Percentiles rank a stretch among this genome's conserved stretches.
Evolutionary conservation across 2,797 vertebrate genomes (phyloP).

Genomic region (Taenioides sp.): DNA sequence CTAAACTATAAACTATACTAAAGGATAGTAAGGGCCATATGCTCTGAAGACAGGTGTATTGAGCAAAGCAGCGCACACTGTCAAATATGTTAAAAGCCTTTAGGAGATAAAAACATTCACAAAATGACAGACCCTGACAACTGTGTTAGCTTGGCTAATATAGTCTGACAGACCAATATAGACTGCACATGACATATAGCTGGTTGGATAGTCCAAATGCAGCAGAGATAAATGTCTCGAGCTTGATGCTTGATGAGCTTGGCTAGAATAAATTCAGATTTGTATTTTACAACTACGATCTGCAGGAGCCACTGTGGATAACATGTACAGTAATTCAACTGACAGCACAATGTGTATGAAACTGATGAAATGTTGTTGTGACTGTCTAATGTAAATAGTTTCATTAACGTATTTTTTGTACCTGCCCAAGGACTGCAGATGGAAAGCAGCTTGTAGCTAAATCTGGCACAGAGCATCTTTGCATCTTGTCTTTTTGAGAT

Average conservation of each 20-base stretch:
- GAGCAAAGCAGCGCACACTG: neutral
- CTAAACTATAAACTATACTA: neutral
- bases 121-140: conserved; percentile 19
- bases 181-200: neutral
- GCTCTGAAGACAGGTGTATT: conserved; percentile 44
- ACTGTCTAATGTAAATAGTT: too few relatives aligned
- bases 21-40: conserved; percentile 35
- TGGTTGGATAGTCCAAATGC: neutral
- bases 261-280: neutral
- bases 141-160: conserved; percentile 11
- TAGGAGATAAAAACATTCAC: neutral
- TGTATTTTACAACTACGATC: neutral
- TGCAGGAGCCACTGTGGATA: neutral
- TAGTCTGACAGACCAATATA: neutral
- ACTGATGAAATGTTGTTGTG: too few relatives aligned
- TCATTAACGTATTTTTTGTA: too few relatives aligned
- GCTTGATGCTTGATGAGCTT: neutral
- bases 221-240: neutral
- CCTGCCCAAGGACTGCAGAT: too few relatives aligned
- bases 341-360: neutral
- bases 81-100: conserved; percentile 5
- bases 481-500: too few relatives aligned
- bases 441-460: too few relatives aligned
- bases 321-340: neutral
- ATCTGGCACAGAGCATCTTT: too few relatives aligned